Evolutionary conservation across 2,113 vertebrate genomes (phyloP).

Genomic region (Martes martes): DNA sequence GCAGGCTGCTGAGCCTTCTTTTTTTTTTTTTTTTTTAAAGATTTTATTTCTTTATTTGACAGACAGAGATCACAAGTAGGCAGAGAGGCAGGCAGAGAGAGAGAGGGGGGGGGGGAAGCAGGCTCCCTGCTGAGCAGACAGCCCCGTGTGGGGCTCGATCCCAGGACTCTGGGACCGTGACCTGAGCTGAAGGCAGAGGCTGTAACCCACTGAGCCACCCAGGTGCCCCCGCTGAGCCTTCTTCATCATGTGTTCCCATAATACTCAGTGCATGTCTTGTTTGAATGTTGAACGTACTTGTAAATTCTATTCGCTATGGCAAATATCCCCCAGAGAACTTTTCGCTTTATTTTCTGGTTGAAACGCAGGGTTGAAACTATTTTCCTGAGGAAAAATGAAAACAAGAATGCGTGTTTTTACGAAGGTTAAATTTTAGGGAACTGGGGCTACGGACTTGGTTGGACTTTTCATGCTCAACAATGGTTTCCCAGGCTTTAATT

Average conservation of each 20-base stretch:
- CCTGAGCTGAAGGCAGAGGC: too few species aligned
- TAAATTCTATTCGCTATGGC: neutral
- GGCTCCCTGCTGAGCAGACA: too few species aligned
- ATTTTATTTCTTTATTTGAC: too few species aligned
- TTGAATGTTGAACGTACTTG: neutral
- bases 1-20: neutral
- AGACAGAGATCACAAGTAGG: too few species aligned
- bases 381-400: conserved; percentile 37
- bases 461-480: neutral
- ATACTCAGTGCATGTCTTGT: neutral
- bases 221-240: neutral
- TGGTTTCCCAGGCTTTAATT: neutral
- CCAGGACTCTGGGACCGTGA: too few species aligned
- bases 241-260: neutral
- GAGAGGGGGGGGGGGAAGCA: too few species aligned
- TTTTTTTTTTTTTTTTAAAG: too few species aligned
- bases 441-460: neutral
- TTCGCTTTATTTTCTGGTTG: neutral
- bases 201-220: too few species aligned
- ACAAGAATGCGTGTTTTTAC: neutral
- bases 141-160: too few species aligned
- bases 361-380: conserved; percentile 56
- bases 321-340: neutral
- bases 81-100: too few species aligned
- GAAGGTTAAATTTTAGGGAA: conserved; percentile 33